A percentile compares a stretch with the other conserved stretches of the same genome.
These are phyloP conservation scores for Labia minor DNA, from an alignment of 2,888 invertebrate species.

Conservation along the genomic window DNA sequence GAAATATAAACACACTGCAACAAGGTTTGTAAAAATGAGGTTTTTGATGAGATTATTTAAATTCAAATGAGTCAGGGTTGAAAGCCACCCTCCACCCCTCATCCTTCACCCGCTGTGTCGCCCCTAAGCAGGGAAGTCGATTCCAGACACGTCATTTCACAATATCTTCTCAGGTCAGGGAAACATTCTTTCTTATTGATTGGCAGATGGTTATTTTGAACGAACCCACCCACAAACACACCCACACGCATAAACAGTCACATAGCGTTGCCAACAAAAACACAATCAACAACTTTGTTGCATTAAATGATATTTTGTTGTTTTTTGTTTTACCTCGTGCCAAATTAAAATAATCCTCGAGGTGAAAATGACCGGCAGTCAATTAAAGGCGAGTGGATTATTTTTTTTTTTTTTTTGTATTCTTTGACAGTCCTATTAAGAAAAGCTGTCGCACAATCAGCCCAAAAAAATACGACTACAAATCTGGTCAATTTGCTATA, in stretches of 20 bases:
- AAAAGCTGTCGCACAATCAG: not conserved
- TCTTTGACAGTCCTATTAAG: not conserved
- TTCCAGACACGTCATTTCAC: not conserved
- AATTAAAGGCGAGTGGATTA: not conserved
- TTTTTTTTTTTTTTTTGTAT: not conserved
- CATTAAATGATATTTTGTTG: too few relatives aligned
- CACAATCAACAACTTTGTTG: too few relatives aligned
- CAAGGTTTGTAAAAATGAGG: conserved; percentile 13
- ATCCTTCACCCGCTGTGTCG: not conserved
- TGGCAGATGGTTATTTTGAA: not conserved
- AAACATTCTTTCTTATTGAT: conserved; percentile 5
- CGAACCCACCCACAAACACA: not conserved
- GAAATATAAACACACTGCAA: conserved; percentile 5
- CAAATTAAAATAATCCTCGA: too few relatives aligned
- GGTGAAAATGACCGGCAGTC: not conserved
- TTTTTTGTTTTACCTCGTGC: too few relatives aligned
- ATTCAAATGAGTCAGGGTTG: not conserved
- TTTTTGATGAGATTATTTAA: conserved; percentile 13
- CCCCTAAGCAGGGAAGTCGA: not conserved
- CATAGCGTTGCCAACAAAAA: too few relatives aligned
- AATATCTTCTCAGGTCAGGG: conserved; percentile 1
- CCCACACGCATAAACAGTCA: not conserved
- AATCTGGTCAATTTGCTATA: too few relatives aligned
- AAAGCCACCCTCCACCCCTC: too few relatives aligned
- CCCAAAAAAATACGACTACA: too few relatives aligned